These are phyloP conservation scores for Hyposmocoma kahamanoa DNA, from an alignment of 1,140 invertebrate genomes.

Conservation along the genomic window DNA sequence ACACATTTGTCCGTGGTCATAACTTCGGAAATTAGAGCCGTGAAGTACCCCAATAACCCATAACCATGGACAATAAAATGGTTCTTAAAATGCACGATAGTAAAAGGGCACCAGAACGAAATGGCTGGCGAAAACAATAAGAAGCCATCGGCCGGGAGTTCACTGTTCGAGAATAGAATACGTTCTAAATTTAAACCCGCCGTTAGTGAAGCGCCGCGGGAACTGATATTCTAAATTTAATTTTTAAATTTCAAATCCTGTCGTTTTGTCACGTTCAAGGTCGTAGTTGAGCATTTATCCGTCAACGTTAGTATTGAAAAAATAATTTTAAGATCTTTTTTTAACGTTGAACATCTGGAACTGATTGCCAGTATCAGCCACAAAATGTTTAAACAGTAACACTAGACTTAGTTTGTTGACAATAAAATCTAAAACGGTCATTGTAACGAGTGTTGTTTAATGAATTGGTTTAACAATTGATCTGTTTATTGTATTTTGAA, in stretches of 20 bases:
- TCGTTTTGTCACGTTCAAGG: slow-evolving; percentile 68
- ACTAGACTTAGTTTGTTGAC: too few species aligned
- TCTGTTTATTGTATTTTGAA: not conserved
- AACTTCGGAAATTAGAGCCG: too few species aligned
- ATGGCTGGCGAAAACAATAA: slow-evolving; percentile 51
- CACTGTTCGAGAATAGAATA: slow-evolving; percentile 64
- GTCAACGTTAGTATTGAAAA: slow-evolving; percentile 37
- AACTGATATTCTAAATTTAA: slow-evolving; percentile 48
- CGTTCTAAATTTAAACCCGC: slow-evolving; percentile 65
- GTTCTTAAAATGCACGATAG: too few species aligned
- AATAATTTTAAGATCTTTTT: slow-evolving; percentile 1
- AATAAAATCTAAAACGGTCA: not conserved
- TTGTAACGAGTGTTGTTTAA: not conserved
- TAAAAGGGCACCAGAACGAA: too few species aligned
- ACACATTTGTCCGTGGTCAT: too few species aligned
- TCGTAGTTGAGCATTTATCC: slow-evolving; percentile 34
- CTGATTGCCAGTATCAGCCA: not conserved
- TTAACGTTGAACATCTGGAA: not conserved
- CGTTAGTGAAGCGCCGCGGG: slow-evolving; percentile 60
- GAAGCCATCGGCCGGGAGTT: slow-evolving; percentile 52
- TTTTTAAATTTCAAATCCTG: slow-evolving; percentile 56
- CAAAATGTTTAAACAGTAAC: not conserved
- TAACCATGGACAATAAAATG: too few species aligned
- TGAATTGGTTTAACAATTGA: not conserved
- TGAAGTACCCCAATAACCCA: too few species aligned